Conservation (phyloP, 2,888 invertebrate species). For the Dorcus parallelipipedus region DNA sequence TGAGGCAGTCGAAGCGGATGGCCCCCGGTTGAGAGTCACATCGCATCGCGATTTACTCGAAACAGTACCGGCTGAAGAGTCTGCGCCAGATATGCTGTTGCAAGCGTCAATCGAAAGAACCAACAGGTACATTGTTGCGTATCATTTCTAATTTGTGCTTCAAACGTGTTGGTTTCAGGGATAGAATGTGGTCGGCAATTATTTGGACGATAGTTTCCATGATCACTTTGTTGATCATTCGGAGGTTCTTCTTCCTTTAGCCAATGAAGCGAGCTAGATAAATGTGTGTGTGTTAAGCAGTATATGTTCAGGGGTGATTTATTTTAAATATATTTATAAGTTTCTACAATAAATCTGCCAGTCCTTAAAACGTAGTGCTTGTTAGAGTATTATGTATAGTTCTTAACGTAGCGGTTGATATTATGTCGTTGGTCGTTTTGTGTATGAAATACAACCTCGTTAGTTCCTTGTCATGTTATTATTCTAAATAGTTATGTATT, state of each 20-base stretch:
- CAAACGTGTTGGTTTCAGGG: conserved; percentile 44
- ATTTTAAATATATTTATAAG: not conserved
- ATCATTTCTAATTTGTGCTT: conserved; percentile 13
- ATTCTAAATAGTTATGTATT: not conserved
- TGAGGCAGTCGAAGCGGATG: conserved; percentile 20
- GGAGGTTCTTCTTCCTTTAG: conserved; percentile 51
- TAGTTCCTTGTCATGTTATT: not conserved
- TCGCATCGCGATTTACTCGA: not conserved
- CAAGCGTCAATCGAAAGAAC: conserved; percentile 40
- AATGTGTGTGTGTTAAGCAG: not conserved
- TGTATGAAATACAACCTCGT: not conserved
- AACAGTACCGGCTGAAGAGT: conserved; percentile 22
- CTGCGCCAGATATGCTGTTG: conserved; percentile 25
- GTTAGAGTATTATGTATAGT: not conserved
- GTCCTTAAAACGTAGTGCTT: not conserved
- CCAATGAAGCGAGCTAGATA: not conserved
- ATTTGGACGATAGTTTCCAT: conserved; percentile 50
- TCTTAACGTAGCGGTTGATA: too few relatives aligned
- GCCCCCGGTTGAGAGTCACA: conserved; percentile 8
- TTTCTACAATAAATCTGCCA: not conserved
- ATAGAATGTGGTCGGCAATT: conserved; percentile 51
- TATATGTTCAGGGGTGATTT: not conserved
- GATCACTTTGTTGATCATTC: conserved; percentile 50
- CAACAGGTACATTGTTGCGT: conserved; percentile 38
- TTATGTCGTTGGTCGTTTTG: not conserved